Base-by-base conservation (phyloP, 2,888 invertebrate genomes). In the Pristionchus arcanus region DNA sequence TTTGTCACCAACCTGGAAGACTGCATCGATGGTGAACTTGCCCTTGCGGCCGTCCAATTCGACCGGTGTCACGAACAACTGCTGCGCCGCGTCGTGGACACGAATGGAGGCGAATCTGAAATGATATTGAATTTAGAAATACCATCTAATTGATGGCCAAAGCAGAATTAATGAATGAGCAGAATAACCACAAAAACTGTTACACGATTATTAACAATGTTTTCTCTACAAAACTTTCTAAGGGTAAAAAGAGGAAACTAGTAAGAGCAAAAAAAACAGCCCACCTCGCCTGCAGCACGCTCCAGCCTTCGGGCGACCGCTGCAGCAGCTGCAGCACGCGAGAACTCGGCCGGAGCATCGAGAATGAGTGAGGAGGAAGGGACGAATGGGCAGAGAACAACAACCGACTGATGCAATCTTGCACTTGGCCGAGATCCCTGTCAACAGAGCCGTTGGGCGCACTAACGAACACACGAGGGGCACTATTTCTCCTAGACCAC, bases 31-130 rank as follows among this genome's bases (percentile, higher is more conserved):
- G 49, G 81, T 81, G 81, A 81, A 81, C 53, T 81, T 81, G 49
- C 42, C 81, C 15, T 28, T n/a, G n/a, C 25, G 16, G 1, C 81
- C 81, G 2, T 81, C 49, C 81, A 81, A 53, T 28, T 81, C 81
- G 4, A 81, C 81, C 49, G 81, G 81, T 2, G 81, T 81, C 13
- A 11, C 53, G 81, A 53, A 81, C 28, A 81, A 28, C 49, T 81
- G 37, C 81, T 81, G 81, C 15, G 81, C 25, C 9, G 81, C 53
- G n/a, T 81, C 81, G 81, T 25, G 25, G 15, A 81, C 81, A 13
- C 81, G 81, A 19, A 81, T 81, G 49, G 81, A 53, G n/a, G 81
- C 25, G 49, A 81, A n/a, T 53, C 81, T 81, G 81, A 81, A n/a
- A n/a, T n/a, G n/a, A n/a, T n/a, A n/a, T n/a, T n/a, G n/a, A n/a